Evolutionary conservation across 1,140 invertebrate species (phyloP), one percentile per base, ranked within the genome.

Genomic region (Drosophila asahinai): DNA sequence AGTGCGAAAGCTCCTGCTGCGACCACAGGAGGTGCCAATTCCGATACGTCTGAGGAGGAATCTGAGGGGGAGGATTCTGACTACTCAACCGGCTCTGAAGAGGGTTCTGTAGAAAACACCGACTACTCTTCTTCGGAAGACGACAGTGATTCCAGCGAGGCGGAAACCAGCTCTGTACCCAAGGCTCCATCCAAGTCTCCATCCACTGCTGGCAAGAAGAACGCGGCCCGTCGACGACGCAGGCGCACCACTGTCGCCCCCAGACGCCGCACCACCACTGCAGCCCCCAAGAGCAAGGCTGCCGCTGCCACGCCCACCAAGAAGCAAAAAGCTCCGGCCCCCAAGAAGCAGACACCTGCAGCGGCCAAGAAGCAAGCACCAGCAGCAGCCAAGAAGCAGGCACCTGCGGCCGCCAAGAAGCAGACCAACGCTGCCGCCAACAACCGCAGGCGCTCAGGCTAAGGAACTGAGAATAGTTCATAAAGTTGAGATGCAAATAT

Each of bases 361-460:
- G 52, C 52, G 0, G n/a, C 38, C n/a, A 72, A 43, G 12, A 70
- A 63, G 12, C 60, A 38, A 22, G 27, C 60, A 17, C 15, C 48
- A 14, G 30, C 22, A 3, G 30, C 55, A 3, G n/a, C 8, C 12
- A 66, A 47, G 5, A 65, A 52, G 11, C 51, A 48, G 47, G 14
- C 60, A 17, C 30, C 47, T 25, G 30, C 30, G 3, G 19, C 42
- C 12, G 57, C 15, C 30, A 12, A 38, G 6, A 55, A 55, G 33
- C 17, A 47, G 15, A 25, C 65, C 51, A 59, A 40, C 2, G n/a
- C 45, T 25, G 70, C 55, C 11, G n/a, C 14, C 36, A 73, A 60
- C n/a, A 73, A 73, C 19, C 66, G 67, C 38, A 72, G 14, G 36
- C 70, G 47, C 17, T 38, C 54, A 2, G 70, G 70, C 7, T 73